Percentiles rank a stretch among this genome's conserved stretches.
Conservation (phyloP, 1,140 invertebrate species). For the Drosophila sp. region DNA sequence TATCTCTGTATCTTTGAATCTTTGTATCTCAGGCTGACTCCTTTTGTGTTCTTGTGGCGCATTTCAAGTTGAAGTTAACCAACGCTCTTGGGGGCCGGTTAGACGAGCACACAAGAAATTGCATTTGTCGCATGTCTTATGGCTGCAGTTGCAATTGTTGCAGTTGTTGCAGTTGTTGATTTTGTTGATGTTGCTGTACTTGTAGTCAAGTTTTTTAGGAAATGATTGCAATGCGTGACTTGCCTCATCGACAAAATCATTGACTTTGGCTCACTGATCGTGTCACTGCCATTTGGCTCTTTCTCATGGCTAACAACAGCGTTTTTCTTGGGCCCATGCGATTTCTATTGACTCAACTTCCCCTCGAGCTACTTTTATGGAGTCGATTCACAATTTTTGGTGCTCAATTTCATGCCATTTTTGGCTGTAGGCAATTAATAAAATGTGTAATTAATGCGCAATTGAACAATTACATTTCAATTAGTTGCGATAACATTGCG, state of each 20-base stretch:
- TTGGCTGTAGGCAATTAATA: slow-evolving; percentile 64
- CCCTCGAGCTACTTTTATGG: slow-evolving; percentile 17
- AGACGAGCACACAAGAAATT: slow-evolving; percentile 37
- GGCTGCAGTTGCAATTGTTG: neutral
- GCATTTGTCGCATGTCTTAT: slow-evolving; percentile 46
- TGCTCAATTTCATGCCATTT: slow-evolving; percentile 47
- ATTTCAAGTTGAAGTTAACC: slow-evolving; percentile 39
- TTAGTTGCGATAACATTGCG: slow-evolving; percentile 46
- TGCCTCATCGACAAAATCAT: slow-evolving; percentile 46
- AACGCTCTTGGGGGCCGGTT: slow-evolving; percentile 70
- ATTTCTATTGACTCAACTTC: slow-evolving; percentile 19
- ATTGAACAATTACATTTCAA: slow-evolving; percentile 73
- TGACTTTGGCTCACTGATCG: slow-evolving; percentile 47
- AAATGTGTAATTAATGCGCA: slow-evolving; percentile 68
- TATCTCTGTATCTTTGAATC: slow-evolving; percentile 59
- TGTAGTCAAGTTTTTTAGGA: slow-evolving; percentile 74
- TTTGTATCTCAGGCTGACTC: slow-evolving; percentile 30
- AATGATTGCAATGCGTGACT: slow-evolving; percentile 72
- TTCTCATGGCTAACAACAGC: slow-evolving; percentile 28
- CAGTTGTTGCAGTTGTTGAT: slow-evolving; percentile 9
- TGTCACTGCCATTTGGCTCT: slow-evolving; percentile 54
- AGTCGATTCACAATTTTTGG: slow-evolving; percentile 15
- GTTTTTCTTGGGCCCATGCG: slow-evolving; percentile 13
- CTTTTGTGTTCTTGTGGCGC: slow-evolving; percentile 51
- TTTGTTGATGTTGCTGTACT: slow-evolving; percentile 17